Percentiles rank a stretch among this genome's conserved stretches.
Evolutionary conservation across 2,113 vertebrate species (phyloP).

Genomic region (Prunella himalayana): DNA sequence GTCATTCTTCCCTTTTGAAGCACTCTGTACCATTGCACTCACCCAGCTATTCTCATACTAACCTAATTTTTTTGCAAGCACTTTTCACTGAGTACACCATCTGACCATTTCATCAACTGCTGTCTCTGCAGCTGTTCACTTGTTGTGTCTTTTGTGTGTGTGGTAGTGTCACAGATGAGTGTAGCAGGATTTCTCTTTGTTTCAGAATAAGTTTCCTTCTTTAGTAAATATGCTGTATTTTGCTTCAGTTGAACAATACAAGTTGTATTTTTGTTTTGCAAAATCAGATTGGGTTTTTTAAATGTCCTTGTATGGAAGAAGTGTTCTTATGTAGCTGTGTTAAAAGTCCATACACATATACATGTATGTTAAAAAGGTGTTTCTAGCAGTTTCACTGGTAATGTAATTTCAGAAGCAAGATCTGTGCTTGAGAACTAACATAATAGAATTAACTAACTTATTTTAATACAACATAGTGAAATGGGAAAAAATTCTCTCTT

Average conservation of each 20-base stretch:
- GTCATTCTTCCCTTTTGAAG: background rate
- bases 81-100: background rate
- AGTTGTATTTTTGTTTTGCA: background rate
- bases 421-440: background rate
- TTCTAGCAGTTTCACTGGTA: background rate
- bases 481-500: background rate
- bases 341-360: background rate
- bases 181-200: background rate
- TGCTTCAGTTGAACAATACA: background rate
- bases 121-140: background rate
- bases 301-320: background rate
- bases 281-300: background rate
- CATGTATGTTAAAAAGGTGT: background rate
- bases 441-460: background rate
- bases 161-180: background rate
- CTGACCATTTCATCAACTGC: background rate
- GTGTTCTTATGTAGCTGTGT: background rate
- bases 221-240: background rate
- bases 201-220: background rate
- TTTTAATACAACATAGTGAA: background rate
- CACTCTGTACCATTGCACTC: background rate
- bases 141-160: background rate
- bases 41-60: background rate
- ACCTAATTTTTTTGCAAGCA: background rate
- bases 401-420: background rate